Base-by-base conservation (phyloP, 2,797 vertebrate species). In the Apogon talboti region DNA sequence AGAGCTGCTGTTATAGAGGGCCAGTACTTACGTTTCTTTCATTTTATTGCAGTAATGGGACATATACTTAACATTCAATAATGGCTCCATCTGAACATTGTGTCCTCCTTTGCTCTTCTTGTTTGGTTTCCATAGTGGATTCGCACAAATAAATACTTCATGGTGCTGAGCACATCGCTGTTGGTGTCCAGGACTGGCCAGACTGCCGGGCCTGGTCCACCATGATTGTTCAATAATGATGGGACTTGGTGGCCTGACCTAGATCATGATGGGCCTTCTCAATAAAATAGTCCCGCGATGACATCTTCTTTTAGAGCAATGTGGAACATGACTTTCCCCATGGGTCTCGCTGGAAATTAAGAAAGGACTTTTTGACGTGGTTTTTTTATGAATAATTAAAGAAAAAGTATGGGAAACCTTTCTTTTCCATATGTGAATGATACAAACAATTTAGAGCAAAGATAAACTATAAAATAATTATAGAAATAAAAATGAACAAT, bases 161-260 rank as follows among this genome's bases (percentile, higher is more conserved):
- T 70, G 68, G 10, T 14, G 11, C 65, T 62, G 74, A 76, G 66
- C 43, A 65, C 66, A 76, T 71, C 55, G 50, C 70, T 66, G 69
- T 70, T 63, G 54, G 42, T 82, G 58, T 84, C 82, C 74, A 80
- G 63, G 41, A 71, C 67, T 77, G 67, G 66, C 70, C 67, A 54
- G 50, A 80, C 71, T 78, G 57, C 57, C 24, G 66, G 76, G 52
- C 44, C 58, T 16, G 72, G 41, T 42, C 41, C 10, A 42, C 61
- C 66, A 64, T 77, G 68, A 79, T 78, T 59, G 79, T 84, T 66
- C 67, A 58, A 72, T 84, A 83, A 83, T 83, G 74, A 84, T 52
- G 74, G 62, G 68, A 79, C 69, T 76, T 48, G 49, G 55, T 76
- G 71, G 75, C 19, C 16, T 38, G 28, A 35, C 11, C 28, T 51